Conservation (phyloP, 2,113 vertebrate genomes). For the Pachyramphus minor region DNA sequence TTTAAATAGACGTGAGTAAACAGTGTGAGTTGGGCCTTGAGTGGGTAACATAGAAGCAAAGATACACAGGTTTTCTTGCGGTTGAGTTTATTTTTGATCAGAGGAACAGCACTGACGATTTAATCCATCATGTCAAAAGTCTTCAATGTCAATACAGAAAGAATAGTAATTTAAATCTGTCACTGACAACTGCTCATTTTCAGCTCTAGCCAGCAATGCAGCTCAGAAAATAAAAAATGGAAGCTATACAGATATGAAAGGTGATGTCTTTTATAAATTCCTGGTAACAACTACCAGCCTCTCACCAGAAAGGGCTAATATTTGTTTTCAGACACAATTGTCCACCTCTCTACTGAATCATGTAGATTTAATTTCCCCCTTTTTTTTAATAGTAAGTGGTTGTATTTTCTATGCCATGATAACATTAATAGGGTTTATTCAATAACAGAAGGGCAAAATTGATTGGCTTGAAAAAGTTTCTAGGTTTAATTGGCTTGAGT, state of each 20-base stretch:
- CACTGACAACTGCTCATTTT: slow-evolving; percentile 48
- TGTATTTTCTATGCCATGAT: slow-evolving; percentile 5
- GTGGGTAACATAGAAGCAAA: not conserved
- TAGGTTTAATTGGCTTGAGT: not conserved
- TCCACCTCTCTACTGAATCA: not conserved
- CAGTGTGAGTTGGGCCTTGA: not conserved
- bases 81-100: not conserved
- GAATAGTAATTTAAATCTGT: slow-evolving; percentile 38
- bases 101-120: slow-evolving; percentile 13
- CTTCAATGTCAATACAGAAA: slow-evolving; percentile 23
- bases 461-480: not conserved
- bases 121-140: slow-evolving; percentile 33
- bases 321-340: slow-evolving; percentile 3
- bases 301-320: slow-evolving; percentile 10
- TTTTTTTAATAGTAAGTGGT: not conserved
- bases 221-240: slow-evolving; percentile 28
- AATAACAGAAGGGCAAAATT: not conserved
- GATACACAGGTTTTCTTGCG: not conserved
- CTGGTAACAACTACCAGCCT: not conserved
- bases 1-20: not conserved
- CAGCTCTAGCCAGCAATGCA: not conserved
- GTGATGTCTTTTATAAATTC: slow-evolving; percentile 21
- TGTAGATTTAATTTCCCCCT: slow-evolving; percentile 16
- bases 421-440: not conserved
- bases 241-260: not conserved